Evolutionary conservation across 2,888 invertebrate species (phyloP).

Genomic region (Flabesymbios commensalis): DNA sequence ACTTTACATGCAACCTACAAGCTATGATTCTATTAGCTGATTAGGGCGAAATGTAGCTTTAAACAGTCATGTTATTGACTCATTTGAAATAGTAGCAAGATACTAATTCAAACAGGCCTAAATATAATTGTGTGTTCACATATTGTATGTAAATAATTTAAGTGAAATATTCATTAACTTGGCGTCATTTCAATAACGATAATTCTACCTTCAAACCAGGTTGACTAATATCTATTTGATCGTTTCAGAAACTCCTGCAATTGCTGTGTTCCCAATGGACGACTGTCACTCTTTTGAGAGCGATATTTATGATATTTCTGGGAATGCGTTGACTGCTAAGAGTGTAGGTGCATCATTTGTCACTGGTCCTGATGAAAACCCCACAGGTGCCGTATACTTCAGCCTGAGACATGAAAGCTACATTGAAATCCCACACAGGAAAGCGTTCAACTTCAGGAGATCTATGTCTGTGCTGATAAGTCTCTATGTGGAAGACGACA

Average conservation of each 20-base stretch:
- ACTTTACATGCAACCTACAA: too few relatives aligned
- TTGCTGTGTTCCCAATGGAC: slow-evolving; percentile 16
- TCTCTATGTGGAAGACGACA: neutral
- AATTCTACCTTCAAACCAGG: too few relatives aligned
- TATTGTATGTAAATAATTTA: too few relatives aligned
- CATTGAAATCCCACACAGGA: neutral
- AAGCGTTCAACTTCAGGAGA: slow-evolving; percentile 3
- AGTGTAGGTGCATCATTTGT: neutral
- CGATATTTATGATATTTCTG: slow-evolving; percentile 6
- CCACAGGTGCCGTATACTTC: slow-evolving; percentile 1
- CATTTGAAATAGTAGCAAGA: too few relatives aligned
- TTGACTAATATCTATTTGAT: neutral
- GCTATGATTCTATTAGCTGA: too few relatives aligned
- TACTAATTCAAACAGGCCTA: too few relatives aligned
- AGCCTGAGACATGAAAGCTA: neutral
- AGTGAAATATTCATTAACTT: too few relatives aligned
- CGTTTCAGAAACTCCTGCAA: neutral
- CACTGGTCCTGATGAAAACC: slow-evolving; percentile 6
- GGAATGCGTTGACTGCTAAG: neutral
- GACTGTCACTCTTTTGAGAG: slow-evolving; percentile 11
- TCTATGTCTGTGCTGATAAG: slow-evolving; percentile 13
- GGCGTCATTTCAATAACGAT: too few relatives aligned
- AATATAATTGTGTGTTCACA: too few relatives aligned
- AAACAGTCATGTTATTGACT: too few relatives aligned
- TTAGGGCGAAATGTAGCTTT: too few relatives aligned